A percentile compares a stretch with the other conserved stretches of the same genome.
phyloP scores from a whole-genome alignment of 64 coral and sea anemone genomes.

The Orbicella faveolata region DNA sequence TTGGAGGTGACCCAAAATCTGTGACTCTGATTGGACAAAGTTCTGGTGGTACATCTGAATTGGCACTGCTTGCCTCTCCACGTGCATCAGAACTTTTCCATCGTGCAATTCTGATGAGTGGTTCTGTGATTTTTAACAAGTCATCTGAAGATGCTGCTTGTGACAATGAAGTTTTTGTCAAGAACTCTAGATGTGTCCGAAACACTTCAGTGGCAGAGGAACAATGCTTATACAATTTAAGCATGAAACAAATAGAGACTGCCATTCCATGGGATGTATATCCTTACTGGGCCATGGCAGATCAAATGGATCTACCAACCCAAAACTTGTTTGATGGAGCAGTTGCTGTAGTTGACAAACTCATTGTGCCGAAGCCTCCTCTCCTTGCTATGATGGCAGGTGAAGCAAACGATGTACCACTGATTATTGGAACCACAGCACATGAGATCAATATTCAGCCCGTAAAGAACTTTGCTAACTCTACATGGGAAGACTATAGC shows the following conservation, averaged over 20 bases:
- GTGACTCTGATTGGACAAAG: constrained; percentile 74
- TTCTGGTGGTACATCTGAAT: constrained; percentile 53
- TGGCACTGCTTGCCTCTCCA: constrained; percentile 45
- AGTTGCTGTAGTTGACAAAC: constrained; percentile 77
- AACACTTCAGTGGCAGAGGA: constrained; percentile 7
- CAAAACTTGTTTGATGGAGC: constrained; percentile 53
- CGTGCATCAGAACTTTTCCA: constrained; percentile 43
- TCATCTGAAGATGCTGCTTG: constrained; percentile 55
- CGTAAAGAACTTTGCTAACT: constrained; percentile 37
- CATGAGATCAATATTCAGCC: constrained; percentile 59
- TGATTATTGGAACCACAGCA: constrained; percentile 76
- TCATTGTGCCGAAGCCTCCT: constrained; percentile 60
- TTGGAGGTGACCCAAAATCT: constrained; percentile 59
- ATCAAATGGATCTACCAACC: constrained; percentile 53
- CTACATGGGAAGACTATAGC: constrained; percentile 10
- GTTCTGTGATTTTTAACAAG: constrained; percentile 48
- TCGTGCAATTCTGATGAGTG: constrained; percentile 43
- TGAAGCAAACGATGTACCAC: constrained; percentile 66
- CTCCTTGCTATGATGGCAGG: constrained; percentile 60
- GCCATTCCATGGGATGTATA: constrained; percentile 84
- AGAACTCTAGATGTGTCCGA: constrained; percentile 24
- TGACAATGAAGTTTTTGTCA: constrained; percentile 72
- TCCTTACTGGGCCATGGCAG: constrained; percentile 60
- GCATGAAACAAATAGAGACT: constrained; percentile 23
- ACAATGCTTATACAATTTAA: constrained; percentile 47